Conservation (phyloP, 2,113 vertebrate species). For the Anolis carolinensis region DNA sequence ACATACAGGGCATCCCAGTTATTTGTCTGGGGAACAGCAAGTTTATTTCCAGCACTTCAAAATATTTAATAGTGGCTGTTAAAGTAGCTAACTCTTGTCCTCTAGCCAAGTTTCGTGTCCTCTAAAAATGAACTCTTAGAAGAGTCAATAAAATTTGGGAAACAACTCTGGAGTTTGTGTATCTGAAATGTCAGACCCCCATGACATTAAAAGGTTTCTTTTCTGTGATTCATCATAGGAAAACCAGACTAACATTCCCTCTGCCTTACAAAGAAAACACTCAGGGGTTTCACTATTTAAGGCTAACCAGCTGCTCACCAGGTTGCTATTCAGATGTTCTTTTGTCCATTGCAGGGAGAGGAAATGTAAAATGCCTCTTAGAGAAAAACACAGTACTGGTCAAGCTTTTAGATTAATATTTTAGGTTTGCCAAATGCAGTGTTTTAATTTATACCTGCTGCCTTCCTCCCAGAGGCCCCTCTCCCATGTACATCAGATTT, state of each 20-base stretch:
- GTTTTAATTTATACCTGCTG: slow-evolving; percentile 29
- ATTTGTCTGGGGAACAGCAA: neutral
- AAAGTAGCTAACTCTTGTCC: neutral
- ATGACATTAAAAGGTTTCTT: slow-evolving; percentile 50
- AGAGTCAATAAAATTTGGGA: slow-evolving; percentile 52
- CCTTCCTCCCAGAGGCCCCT: too few relatives aligned
- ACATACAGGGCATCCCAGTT: neutral
- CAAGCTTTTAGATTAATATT: neutral
- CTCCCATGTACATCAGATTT: neutral
- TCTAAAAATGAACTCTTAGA: slow-evolving; percentile 42
- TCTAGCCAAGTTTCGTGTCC: neutral
- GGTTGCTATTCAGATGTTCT: slow-evolving; percentile 12
- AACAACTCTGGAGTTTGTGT: slow-evolving; percentile 45
- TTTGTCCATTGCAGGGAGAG: neutral
- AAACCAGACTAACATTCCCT: slow-evolving; percentile 44
- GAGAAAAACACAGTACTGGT: neutral
- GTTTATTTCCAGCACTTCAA: slow-evolving; percentile 8
- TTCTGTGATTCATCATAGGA: slow-evolving; percentile 51
- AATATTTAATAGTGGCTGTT: neutral
- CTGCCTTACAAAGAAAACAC: slow-evolving; percentile 25
- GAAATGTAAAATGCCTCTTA: neutral
- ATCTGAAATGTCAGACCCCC: slow-evolving; percentile 32
- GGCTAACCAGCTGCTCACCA: slow-evolving; percentile 11
- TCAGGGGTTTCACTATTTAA: slow-evolving; percentile 23
- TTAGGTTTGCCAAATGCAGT: neutral